Base-by-base conservation (phyloP, 2,797 vertebrate genomes). In the Paedocypris micromegethes region DNA sequence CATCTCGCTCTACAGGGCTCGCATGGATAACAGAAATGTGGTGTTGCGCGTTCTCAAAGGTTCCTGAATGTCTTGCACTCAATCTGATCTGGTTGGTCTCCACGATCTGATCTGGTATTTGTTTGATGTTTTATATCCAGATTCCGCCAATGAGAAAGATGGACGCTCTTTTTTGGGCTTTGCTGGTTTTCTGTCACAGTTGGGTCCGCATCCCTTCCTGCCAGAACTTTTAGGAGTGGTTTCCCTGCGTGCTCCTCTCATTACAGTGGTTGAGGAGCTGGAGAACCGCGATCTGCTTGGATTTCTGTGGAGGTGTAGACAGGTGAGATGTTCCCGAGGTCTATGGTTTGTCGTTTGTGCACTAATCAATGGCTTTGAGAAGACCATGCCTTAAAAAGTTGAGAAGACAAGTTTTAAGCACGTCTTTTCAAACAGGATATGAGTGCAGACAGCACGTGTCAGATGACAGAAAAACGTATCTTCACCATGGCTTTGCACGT, bases 151-250 rank as follows among this genome's bases (percentile, higher is more conserved):
- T 51, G 80, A 86, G 9, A 75, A 73, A 1, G 90, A 95, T 73
- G 82, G 89, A 48, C 90, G 92, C 72, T 81, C 77, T 78, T 98
- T 98, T 84, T 82, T 97, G 70, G 90, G 87, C 47, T 91, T 89
- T 72, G 92, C 95, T 2, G 88, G 90, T n/a, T 98, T 98, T 82
- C 81, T 92, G 81, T 84, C 90, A 23, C 85, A 87, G 83, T 86
- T 98, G 60, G 93, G 94, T 5, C 82, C 59, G 3, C 94, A 98
- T 58, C 85, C 88, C 5, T 93, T 97, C 79, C 78, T 98, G 70
- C 91, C 93, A 0, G 89, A 92, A 69, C 80, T 98, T 50, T 64
- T 95, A 6, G 96, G 94, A 1, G 94, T 95, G 68, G 92, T 94
- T 74, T 85, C 92, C 2, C 81, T 91, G 3, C 78, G 83, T 8